phyloP scores from a whole-genome alignment of 2,113 vertebrate genomes.

The Thermophis baileyi region DNA sequence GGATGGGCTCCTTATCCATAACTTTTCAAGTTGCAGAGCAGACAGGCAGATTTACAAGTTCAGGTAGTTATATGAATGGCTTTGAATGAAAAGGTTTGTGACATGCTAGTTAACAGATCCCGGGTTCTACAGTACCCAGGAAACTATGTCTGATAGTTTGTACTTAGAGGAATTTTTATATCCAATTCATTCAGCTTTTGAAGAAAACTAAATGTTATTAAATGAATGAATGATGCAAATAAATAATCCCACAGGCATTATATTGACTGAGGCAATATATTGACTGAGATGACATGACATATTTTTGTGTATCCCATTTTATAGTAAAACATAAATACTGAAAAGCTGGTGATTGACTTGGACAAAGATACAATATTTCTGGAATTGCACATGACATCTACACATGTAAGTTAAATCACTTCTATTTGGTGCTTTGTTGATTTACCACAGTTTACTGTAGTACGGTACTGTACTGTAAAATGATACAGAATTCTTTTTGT shows the following conservation, averaged over 20 bases:
- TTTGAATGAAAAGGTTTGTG: not conserved
- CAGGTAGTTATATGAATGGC: not conserved
- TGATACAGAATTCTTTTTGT: not conserved
- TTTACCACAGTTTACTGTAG: not conserved
- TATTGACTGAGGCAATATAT: not conserved
- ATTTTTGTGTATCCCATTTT: not conserved
- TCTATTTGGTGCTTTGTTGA: not conserved
- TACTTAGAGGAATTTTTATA: constrained; percentile 7
- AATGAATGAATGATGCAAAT: constrained; percentile 30
- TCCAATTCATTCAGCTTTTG: constrained; percentile 6
- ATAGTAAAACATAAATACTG: not conserved
- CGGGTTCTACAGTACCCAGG: not conserved
- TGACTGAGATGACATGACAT: not conserved
- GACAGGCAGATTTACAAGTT: not conserved
- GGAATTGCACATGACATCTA: not conserved
- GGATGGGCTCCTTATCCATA: not conserved
- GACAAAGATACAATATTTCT: not conserved
- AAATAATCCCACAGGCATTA: not conserved
- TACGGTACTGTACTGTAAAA: not conserved
- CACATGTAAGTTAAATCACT: not conserved
- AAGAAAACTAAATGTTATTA: constrained; percentile 17
- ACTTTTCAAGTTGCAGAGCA: constrained; percentile 1
- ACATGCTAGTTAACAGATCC: not conserved
- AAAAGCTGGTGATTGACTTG: not conserved
- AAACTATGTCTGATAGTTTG: not conserved